These are phyloP conservation scores for Netelia inedita DNA, from an alignment of 2,888 invertebrate species.

Conservation along the genomic window DNA sequence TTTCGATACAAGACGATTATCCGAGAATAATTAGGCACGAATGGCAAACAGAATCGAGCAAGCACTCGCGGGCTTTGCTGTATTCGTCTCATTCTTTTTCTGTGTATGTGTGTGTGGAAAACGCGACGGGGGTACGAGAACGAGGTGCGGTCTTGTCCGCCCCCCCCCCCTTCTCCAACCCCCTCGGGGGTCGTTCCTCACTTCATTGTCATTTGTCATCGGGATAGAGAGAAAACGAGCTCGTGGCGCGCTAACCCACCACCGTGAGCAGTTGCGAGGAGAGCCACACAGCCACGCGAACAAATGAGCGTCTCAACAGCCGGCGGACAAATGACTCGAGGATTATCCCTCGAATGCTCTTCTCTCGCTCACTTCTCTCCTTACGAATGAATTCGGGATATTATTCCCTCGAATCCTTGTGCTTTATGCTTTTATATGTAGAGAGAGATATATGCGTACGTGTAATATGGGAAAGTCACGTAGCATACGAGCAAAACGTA, in stretches of 20 bases:
- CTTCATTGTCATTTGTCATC: constrained; percentile 85
- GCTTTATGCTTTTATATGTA: constrained; percentile 30
- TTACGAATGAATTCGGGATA: constrained; percentile 72
- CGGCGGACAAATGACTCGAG: constrained; percentile 82
- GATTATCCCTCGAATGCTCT: constrained; percentile 81
- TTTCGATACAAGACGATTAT: constrained; percentile 82
- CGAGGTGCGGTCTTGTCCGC: background rate
- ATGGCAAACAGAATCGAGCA: constrained; percentile 82
- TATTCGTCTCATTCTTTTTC: constrained; percentile 36
- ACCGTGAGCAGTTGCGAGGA: constrained; percentile 22
- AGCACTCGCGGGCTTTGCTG: constrained; percentile 68
- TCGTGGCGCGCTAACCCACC: constrained; percentile 47
- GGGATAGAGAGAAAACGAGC: constrained; percentile 80
- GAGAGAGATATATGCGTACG: background rate
- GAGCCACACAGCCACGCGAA: constrained; percentile 69
- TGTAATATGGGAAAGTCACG: background rate
- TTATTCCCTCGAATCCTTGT: constrained; percentile 64
- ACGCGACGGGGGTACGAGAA: constrained; percentile 50
- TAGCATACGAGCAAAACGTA: too few species aligned
- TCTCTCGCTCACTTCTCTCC: constrained; percentile 65
- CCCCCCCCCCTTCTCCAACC: too few species aligned
- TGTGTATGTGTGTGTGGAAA: constrained; percentile 18
- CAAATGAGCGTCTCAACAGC: constrained; percentile 83
- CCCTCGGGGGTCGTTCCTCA: constrained; percentile 69
- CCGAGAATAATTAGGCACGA: constrained; percentile 84